Evolutionary conservation across 2,888 invertebrate genomes (phyloP), one percentile per base, ranked within the genome.

Genomic region (Luperina testacea): DNA sequence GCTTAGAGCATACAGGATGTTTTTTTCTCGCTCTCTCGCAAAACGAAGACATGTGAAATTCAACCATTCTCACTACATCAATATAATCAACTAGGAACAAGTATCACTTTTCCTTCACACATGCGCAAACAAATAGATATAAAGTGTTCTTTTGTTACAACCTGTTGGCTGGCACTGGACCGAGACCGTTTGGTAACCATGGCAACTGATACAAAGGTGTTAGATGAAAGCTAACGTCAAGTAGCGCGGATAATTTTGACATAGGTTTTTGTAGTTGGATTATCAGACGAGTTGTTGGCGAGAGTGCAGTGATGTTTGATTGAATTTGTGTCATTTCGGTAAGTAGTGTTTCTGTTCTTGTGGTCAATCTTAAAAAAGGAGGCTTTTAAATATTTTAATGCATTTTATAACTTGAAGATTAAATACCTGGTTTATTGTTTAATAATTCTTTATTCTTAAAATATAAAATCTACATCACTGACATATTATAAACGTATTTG

Each of bases 141-240:
- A 79, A 84, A 81, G 78, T 77, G 76, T 45, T 88, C 93, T 95
- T 94, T 95, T 94, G 95, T 96, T 95, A 94, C 96, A 96, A 95
- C 95, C 95, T 92, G 95, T 94, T 92, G 87, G 74, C 78, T 84
- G 73, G 86, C 91, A 84, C 83, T 91, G 92, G 89, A 89, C 92
- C 94, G 93, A 91, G 90, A 83, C 92, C 85, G 85, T 92, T 91
- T 92, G 90, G 94, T 94, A 94, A 95, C 94, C 91, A 92, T 90
- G 90, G 90, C 91, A 88, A 89, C 88, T 51, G 85, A 87, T 84
- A 82, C 77, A 76, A 68, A 83, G 83, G 89, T 89, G 84, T 91
- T 86, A 80, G 88, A 91, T 90, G 90, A 90, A 90, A 90, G 86
- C 87, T 83, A 79, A 74, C 75, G 72, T 77, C 77, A 53, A 63